These are phyloP conservation scores for Cosmia pyralina DNA, from an alignment of 2,888 invertebrate genomes.

Conservation along the genomic window DNA sequence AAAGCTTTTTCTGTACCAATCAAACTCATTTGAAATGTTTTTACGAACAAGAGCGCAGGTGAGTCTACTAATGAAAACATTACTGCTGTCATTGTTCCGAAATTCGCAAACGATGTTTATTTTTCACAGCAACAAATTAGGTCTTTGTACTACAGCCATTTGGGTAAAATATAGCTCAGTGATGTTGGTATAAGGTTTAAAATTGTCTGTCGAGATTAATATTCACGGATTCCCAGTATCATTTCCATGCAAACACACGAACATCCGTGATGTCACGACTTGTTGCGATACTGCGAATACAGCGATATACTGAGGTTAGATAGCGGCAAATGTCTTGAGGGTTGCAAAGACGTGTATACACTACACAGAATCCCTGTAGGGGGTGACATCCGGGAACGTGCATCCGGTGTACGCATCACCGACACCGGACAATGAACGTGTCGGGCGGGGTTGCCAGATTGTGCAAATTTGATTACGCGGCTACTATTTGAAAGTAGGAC, in stretches of 20 bases:
- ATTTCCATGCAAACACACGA: constrained; percentile 47
- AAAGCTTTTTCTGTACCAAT: constrained; percentile 9
- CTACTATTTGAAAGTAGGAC: constrained; percentile 61
- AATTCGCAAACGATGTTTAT: constrained; percentile 49
- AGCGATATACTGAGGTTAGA: constrained; percentile 47
- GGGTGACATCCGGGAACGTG: constrained; percentile 64
- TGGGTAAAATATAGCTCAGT: constrained; percentile 17
- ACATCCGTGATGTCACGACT: constrained; percentile 56
- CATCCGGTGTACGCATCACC: constrained; percentile 65
- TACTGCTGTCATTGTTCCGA: constrained; percentile 43
- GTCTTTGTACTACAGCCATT: constrained; percentile 11
- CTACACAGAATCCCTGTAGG: constrained; percentile 44
- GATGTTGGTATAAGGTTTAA: constrained; percentile 35
- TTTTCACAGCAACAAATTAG: constrained; percentile 49
- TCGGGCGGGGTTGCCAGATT: constrained; percentile 58
- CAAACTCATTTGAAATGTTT: constrained; percentile 33
- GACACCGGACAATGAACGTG: constrained; percentile 65
- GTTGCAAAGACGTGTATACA: constrained; percentile 55
- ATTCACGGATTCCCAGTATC: constrained; percentile 45
- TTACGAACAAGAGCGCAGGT: constrained; percentile 44
- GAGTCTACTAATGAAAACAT: constrained; percentile 53
- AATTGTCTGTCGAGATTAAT: constrained; percentile 29
- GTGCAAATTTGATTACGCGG: constrained; percentile 65
- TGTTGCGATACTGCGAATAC: constrained; percentile 56
- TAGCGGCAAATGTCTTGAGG: constrained; percentile 65